These are phyloP conservation scores for Drosophila quadrilineata DNA, from an alignment of 1,140 invertebrate species.

Conservation along the genomic window DNA sequence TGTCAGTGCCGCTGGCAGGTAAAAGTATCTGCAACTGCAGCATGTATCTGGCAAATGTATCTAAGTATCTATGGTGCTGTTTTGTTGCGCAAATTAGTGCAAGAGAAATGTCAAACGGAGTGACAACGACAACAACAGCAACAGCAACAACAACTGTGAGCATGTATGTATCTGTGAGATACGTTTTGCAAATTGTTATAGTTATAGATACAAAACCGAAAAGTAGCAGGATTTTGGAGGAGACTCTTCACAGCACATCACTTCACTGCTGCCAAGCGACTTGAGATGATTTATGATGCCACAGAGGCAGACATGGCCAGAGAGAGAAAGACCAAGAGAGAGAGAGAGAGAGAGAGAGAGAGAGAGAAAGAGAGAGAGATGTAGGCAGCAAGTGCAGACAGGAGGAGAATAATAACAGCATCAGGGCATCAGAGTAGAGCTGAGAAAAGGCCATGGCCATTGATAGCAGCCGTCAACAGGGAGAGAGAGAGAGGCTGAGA, in stretches of 20 bases:
- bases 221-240: constrained; percentile 50
- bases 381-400: constrained; percentile 62
- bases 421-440: constrained; percentile 59
- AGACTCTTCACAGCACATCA: constrained; percentile 32
- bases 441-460: constrained; percentile 59
- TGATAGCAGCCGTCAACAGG: constrained; percentile 47
- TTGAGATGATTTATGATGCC: constrained; percentile 78
- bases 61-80: constrained; percentile 12
- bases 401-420: no score
- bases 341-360: background rate
- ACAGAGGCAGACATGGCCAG: constrained; percentile 18
- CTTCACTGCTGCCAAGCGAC: no score
- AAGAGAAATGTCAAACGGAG: constrained; percentile 57
- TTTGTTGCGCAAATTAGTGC: constrained; percentile 69
- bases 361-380: constrained; percentile 2
- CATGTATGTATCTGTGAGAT: constrained; percentile 43
- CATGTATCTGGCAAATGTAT: background rate
- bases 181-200: constrained; percentile 73
- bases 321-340: background rate
- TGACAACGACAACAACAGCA: constrained; percentile 31
- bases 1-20: background rate
- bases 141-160: constrained; percentile 8
- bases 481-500: background rate
- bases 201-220: constrained; percentile 64
- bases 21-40: constrained; percentile 1